Base-by-base conservation (phyloP, 2,113 vertebrate genomes). In the Tursiops truncatus region DNA sequence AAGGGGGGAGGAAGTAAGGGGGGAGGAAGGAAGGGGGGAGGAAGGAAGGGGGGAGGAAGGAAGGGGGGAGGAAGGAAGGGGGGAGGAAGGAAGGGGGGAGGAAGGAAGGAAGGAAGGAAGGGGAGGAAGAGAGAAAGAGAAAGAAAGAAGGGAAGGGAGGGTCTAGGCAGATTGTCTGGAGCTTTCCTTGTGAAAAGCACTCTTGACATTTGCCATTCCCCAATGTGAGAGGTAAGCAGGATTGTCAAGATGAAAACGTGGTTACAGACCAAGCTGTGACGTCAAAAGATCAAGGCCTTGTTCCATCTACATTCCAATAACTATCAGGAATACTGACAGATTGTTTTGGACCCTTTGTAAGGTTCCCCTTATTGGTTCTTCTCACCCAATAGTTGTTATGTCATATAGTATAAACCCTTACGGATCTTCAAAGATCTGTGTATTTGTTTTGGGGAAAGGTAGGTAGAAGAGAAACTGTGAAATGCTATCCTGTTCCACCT, bases 391-490 rank as follows among this genome's bases (percentile, higher is more conserved):
- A 38, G 26, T 44, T 96, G 21, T 58, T 47, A 31, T 8, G 76
- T 50, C 23, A 28, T 9, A 76, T 14, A 67, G 63, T 47, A 91
- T 18, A 79, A 89, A 60, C 25, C 23, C 71, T 60, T 33, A 82
- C 31, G 31, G 68, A 92, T 85, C 44, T 81, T 84, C 33, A 81
- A 50, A 92, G 41, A 58, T 21, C 31, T 44, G 31, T 65, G 74
- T 84, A 62, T 65, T 87, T 86, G 65, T 71, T 94, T 92, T n/a
- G 81, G 79, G 65, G 53, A 89, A 31, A 94, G 56, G 47, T 47
- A 71, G 21, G 31, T 20, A 89, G 31, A 17, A 93, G 26, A 70
- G 88, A 88, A 89, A 44, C 58, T 56, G 21, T 81, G n/a, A 89
- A 53, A 44, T 5, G 12, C 20, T 70, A n/a, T 25, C 77, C n/a